A percentile compares a stretch with the other conserved stretches of the same genome.
phyloP scores from a whole-genome alignment of 2,113 vertebrate genomes.

The Crotalus helleri region DNA sequence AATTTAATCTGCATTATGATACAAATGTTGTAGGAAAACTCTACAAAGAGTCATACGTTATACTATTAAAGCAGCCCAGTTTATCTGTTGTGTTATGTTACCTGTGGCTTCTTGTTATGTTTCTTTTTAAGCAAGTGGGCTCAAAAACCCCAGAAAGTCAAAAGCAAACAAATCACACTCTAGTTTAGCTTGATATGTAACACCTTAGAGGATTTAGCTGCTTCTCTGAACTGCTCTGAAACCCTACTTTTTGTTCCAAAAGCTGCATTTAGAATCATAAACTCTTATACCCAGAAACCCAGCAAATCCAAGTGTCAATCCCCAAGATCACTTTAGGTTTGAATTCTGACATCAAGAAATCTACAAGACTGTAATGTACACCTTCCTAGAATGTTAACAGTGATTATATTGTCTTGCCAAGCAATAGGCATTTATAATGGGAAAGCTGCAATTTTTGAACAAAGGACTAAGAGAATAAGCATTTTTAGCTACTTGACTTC shows the following conservation, averaged over 20 bases:
- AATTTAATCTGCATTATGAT: background rate
- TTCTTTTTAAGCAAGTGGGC: background rate
- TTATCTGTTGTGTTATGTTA: background rate
- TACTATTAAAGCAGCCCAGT: background rate
- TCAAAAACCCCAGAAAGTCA: background rate
- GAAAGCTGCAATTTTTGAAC: background rate
- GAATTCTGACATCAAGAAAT: background rate
- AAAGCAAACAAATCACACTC: background rate
- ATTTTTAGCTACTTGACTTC: background rate
- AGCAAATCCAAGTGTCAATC: background rate
- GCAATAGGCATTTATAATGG: background rate
- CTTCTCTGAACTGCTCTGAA: background rate
- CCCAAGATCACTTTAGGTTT: background rate
- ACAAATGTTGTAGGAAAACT: background rate
- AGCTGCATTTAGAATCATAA: background rate
- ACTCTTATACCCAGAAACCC: background rate
- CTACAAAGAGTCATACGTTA: background rate
- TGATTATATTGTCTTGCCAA: background rate
- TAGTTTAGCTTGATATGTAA: background rate
- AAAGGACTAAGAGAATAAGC: background rate
- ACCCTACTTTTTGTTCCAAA: background rate
- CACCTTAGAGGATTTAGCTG: background rate
- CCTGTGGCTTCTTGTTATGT: background rate
- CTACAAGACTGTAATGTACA: background rate
- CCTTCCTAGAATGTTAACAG: background rate